These are phyloP conservation scores for Nudaria mundana DNA, from an alignment of 2,888 invertebrate genomes.

Conservation along the genomic window DNA sequence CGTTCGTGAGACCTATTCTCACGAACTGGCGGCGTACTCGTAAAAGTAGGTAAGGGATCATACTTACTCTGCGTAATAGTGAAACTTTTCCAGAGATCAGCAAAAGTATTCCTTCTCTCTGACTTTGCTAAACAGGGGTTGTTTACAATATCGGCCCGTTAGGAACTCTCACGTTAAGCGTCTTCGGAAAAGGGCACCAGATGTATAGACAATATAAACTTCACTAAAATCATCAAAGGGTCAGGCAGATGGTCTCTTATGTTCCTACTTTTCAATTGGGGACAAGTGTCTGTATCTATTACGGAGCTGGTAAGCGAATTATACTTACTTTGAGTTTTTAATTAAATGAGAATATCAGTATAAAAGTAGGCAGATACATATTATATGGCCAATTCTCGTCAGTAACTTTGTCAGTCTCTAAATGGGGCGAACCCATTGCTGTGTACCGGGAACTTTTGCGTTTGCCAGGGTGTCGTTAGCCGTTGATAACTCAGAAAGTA, in stretches of 20 bases:
- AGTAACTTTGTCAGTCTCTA: no score
- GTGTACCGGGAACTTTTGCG: no score
- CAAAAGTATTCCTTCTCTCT: slow-evolving; percentile 58
- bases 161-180: slow-evolving; percentile 35
- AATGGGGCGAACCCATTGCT: no score
- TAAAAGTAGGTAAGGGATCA: slow-evolving; percentile 70
- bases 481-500: no score
- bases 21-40: slow-evolving; percentile 62
- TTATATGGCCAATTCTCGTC: no score
- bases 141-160: slow-evolving; percentile 47
- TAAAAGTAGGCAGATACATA: no score
- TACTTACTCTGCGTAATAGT: slow-evolving; percentile 59
- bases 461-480: no score
- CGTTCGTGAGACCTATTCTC: slow-evolving; percentile 72
- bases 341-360: no score
- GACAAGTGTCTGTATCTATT: no score
- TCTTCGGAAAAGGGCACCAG: slow-evolving; percentile 32
- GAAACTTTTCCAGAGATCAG: slow-evolving; percentile 59
- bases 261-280: no score
- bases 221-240: slow-evolving; percentile 20
- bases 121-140: slow-evolving; percentile 50
- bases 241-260: not conserved
- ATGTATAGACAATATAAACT: slow-evolving; percentile 35
- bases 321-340: no score
- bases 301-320: no score